A percentile compares a stretch with the other conserved stretches of the same genome.
These are phyloP conservation scores for Bubo blakistoni DNA, from an alignment of 2,113 vertebrate species.

Conservation along the genomic window DNA sequence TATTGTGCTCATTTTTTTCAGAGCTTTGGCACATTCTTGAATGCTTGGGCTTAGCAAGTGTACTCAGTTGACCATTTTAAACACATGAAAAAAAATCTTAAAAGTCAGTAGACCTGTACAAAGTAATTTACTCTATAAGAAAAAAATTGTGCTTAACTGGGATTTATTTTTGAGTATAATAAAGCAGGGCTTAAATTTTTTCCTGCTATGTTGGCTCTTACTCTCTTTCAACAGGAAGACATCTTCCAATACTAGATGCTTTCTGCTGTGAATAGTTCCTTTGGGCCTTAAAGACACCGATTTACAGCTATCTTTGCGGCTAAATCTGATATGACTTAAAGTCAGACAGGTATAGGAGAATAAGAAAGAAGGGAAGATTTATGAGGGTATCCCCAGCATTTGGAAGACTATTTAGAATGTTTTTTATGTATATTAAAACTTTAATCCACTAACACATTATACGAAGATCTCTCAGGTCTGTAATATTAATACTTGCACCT, in stretches of 20 bases:
- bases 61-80: background rate
- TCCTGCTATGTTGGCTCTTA: background rate
- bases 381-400: background rate
- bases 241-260: background rate
- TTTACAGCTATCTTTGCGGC: background rate
- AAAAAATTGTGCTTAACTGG: background rate
- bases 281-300: background rate
- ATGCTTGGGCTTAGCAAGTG: background rate
- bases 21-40: background rate
- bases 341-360: background rate
- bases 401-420: background rate
- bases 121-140: background rate
- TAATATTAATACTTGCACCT: background rate
- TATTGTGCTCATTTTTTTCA: background rate
- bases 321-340: background rate
- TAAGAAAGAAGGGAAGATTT: background rate
- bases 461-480: background rate
- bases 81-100: background rate
- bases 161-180: background rate
- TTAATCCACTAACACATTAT: background rate
- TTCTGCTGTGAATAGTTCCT: background rate
- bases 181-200: background rate
- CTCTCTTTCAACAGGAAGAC: background rate
- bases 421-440: background rate
- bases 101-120: background rate